Percentiles rank a stretch among this genome's conserved stretches.
phyloP scores from a whole-genome alignment of 2,797 vertebrate genomes.

The Sebastes alutus region DNA sequence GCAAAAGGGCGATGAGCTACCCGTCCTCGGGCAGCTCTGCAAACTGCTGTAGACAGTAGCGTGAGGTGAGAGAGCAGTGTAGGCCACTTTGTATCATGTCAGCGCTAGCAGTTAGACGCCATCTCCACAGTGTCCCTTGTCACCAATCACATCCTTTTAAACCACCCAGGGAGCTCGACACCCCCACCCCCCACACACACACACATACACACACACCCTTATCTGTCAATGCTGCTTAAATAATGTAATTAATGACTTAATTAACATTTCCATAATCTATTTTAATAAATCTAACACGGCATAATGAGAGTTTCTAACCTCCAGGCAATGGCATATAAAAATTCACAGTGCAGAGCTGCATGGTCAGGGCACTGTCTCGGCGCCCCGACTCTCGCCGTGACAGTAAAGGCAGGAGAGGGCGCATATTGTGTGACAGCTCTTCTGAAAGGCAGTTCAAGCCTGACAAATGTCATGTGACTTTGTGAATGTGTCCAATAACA shows the following conservation, averaged over 20 bases:
- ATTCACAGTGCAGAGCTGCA: conserved; percentile 72
- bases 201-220: conserved; percentile 65
- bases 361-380: conserved; percentile 68
- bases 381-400: conserved; percentile 57
- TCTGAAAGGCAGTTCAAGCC: conserved; percentile 69
- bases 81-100: conserved; percentile 82
- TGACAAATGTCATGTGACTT: conserved; percentile 80
- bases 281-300: conserved; percentile 89
- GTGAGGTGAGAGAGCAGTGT: conserved; percentile 75
- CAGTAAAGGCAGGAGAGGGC: conserved; percentile 63
- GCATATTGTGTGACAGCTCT: conserved; percentile 71
- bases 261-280: conserved; percentile 92
- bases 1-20: conserved; percentile 48
- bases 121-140: conserved; percentile 78
- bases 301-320: conserved; percentile 87
- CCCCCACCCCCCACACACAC: conserved; percentile 39
- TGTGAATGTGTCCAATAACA: conserved; percentile 69
- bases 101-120: conserved; percentile 70
- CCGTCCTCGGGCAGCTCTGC: conserved; percentile 58
- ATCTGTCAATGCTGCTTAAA: conserved; percentile 90
- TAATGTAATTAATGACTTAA: conserved; percentile 92
- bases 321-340: conserved; percentile 82
- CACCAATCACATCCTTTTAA: conserved; percentile 83
- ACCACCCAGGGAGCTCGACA: conserved; percentile 76
- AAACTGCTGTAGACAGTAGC: conserved; percentile 73